These are phyloP conservation scores for Lordiphosa collinella DNA, from an alignment of 1,140 invertebrate genomes.

Conservation along the genomic window DNA sequence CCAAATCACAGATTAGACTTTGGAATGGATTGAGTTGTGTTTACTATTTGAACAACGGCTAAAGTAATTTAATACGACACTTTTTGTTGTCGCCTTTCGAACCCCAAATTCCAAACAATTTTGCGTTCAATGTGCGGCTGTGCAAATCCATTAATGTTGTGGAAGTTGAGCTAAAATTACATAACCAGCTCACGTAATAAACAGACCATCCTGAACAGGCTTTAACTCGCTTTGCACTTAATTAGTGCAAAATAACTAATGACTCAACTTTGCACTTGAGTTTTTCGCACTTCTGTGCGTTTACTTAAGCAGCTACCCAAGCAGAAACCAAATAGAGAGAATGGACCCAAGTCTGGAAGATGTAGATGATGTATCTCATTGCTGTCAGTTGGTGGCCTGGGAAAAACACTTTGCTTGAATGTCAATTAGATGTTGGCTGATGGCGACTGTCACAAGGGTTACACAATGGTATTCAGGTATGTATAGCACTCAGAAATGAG, in stretches of 20 bases:
- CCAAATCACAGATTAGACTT: neutral
- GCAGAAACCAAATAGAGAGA: conserved; percentile 5
- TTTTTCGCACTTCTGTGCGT: neutral
- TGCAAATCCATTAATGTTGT: conserved; percentile 30
- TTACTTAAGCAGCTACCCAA: conserved; percentile 17
- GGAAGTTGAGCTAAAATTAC: conserved; percentile 9
- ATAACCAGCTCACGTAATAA: conserved; percentile 35
- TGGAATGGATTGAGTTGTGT: neutral
- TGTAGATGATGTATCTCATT: conserved; percentile 16
- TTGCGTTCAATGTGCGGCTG: conserved; percentile 26
- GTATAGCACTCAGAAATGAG: conserved; percentile 11
- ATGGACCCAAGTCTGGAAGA: neutral
- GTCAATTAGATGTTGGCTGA: conserved; percentile 15
- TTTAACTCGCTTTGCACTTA: conserved; percentile 39
- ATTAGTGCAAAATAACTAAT: conserved; percentile 48
- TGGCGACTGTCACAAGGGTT: neutral
- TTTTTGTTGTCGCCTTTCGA: neutral
- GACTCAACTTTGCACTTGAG: conserved; percentile 40
- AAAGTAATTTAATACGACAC: conserved; percentile 8
- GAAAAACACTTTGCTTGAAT: conserved; percentile 11
- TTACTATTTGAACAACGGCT: conserved; percentile 5
- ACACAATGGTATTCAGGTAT: conserved; percentile 11
- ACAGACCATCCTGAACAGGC: conserved; percentile 4
- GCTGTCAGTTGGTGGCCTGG: conserved; percentile 1
- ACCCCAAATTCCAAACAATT: conserved; percentile 5